Conservation (phyloP, 2,113 vertebrate species). For the Tricholaema leucomelas region DNA sequence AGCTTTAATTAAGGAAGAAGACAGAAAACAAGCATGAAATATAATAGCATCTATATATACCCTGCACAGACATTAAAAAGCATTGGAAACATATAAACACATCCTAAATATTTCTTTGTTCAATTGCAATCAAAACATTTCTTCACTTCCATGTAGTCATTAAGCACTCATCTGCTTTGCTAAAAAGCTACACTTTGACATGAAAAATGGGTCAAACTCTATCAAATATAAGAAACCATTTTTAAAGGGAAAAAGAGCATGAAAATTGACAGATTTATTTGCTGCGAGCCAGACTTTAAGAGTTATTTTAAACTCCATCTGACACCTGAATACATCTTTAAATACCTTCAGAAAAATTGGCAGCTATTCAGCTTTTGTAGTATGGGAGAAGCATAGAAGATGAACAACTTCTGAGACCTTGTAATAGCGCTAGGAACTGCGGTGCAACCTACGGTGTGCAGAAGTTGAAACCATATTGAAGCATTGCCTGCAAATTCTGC, state of each 20-base stretch:
- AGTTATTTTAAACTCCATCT: neutral
- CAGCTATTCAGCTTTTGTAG: neutral
- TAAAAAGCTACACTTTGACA: neutral
- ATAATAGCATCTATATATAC: neutral
- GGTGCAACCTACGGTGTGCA: accelerated
- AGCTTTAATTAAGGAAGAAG: neutral
- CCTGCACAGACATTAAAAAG: neutral
- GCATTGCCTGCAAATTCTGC: neutral
- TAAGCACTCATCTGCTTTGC: neutral
- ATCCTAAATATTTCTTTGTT: neutral
- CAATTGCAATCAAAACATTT: neutral
- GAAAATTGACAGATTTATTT: neutral
- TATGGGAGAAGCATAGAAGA: neutral
- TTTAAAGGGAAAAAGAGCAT: neutral
- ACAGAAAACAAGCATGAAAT: neutral
- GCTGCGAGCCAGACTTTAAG: neutral
- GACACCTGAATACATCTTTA: neutral
- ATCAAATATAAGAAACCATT: neutral
- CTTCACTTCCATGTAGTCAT: neutral
- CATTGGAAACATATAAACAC: neutral
- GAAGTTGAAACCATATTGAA: neutral
- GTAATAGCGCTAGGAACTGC: neutral
- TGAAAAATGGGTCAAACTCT: neutral
- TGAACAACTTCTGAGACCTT: neutral
- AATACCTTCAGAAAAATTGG: neutral